phyloP scores from a whole-genome alignment of 92 coral and sea anemone genomes.

The Epizoanthus scotinus region DNA sequence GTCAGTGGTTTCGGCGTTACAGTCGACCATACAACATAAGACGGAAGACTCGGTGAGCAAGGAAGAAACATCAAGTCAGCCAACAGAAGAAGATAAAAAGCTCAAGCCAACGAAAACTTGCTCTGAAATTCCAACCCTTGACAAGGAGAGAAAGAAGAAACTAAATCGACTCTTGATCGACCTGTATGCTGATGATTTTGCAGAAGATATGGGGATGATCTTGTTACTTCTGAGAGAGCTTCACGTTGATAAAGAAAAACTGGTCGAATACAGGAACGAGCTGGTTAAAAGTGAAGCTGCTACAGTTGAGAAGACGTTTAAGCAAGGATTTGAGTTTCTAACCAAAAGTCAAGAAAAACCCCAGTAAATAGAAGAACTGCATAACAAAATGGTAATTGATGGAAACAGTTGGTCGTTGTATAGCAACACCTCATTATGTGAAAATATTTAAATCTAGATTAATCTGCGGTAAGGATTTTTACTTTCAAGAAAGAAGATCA shows the following conservation, averaged over 20 bases:
- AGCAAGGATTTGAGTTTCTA: background rate
- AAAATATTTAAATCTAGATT: too few relatives aligned
- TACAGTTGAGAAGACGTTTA: background rate
- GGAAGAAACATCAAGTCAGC: background rate
- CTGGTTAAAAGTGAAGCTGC: slow-evolving; percentile 9
- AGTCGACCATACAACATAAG: background rate
- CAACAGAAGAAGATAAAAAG: background rate
- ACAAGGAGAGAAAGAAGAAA: slow-evolving; percentile 14
- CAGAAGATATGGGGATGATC: slow-evolving; percentile 8
- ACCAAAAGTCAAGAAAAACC: background rate
- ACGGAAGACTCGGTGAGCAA: too few relatives aligned
- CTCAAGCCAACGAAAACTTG: background rate
- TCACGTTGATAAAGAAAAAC: background rate
- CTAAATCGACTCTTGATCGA: slow-evolving; percentile 23
- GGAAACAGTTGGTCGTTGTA: too few relatives aligned
- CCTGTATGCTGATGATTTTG: slow-evolving; percentile 8
- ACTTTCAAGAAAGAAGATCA: too few relatives aligned
- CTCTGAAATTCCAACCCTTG: slow-evolving; percentile 1
- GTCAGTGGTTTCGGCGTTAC: background rate
- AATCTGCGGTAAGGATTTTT: too few relatives aligned
- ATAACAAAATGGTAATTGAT: too few relatives aligned
- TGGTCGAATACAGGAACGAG: background rate
- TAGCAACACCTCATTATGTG: too few relatives aligned
- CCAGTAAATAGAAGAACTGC: too few relatives aligned
- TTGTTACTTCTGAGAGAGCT: slow-evolving; percentile 7